Base-by-base conservation (phyloP, 2,113 vertebrate genomes). In the Todiramphus saurophagus region DNA sequence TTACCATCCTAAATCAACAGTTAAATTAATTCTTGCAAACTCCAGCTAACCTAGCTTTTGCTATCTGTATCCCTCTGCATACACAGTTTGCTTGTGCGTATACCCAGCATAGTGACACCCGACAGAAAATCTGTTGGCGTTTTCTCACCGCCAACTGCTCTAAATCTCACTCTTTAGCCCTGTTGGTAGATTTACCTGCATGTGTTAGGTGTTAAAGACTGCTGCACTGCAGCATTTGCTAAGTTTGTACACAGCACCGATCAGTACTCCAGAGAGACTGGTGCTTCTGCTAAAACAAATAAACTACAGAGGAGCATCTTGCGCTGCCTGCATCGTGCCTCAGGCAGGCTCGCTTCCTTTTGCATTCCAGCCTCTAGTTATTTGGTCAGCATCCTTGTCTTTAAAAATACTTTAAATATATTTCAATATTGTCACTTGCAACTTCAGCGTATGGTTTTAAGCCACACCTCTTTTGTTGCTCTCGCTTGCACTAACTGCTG, bases 221-320 rank as follows among this genome's bases (percentile, higher is more conserved):
- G 80, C 73, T 92, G 87, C 94, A 92, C 50, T 96, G 89, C 80
- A 91, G 80, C 51, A 78, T 35, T 72, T 17, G 18, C n/a, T 27
- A 55, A 56, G 67, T 88, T 80, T 78, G 62, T 78, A 75, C 2
- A 5, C 9, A 1, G 91, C 56, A 64, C 56, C 0, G 0, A 24
- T 59, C 1, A 2, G 55, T 83, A 37, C 73, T 66, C 89, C 16
- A 35, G 83, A 69, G 93, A 79, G 60, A 15, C 25, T 50, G 43
- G 51, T 64, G 89, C 73, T 89, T 89, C 89, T 92, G 60, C 51
- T 89, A 48, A 51, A 80, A 66, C 31, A 94, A 93, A 91, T 50
- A 78, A 89, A 43, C 27, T 91, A 70, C 73, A 92, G 69, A 96
- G 46, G 33, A 82, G 60, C 39, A 64, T 75, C 30, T 27, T 64